phyloP scores from a whole-genome alignment of 2,113 vertebrate genomes.

The Ptychochromis oligacanthus region DNA sequence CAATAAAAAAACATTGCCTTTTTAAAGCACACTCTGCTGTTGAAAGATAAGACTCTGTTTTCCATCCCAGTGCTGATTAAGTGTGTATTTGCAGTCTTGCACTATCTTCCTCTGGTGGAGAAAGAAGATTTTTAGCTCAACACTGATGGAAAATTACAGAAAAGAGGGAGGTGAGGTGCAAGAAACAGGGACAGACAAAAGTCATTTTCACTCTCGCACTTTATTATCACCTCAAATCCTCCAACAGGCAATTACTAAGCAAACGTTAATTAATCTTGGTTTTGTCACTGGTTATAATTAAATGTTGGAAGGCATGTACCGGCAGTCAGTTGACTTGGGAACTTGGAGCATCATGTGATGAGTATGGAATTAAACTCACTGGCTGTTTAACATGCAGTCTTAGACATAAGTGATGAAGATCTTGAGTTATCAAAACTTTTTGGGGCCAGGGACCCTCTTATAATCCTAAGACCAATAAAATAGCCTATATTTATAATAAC shows the following conservation, averaged over 20 bases:
- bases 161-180: not conserved
- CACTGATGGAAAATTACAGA: not conserved
- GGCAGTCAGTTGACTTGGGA: slow-evolving; percentile 20
- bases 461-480: not conserved
- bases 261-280: slow-evolving; percentile 51
- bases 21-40: slow-evolving; percentile 36
- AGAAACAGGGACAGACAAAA: slow-evolving; percentile 23
- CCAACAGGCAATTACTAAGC: slow-evolving; percentile 30
- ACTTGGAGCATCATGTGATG: not conserved
- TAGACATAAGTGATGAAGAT: not conserved
- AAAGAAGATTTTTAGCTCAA: slow-evolving; percentile 28
- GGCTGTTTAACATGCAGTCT: not conserved
- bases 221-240: slow-evolving; percentile 70
- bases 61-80: slow-evolving; percentile 36
- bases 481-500: not conserved
- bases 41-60: slow-evolving; percentile 60
- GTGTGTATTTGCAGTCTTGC: slow-evolving; percentile 41
- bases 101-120: slow-evolving; percentile 22
- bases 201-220: slow-evolving; percentile 56
- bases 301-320: slow-evolving; percentile 31
- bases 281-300: slow-evolving; percentile 44
- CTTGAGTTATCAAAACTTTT: not conserved
- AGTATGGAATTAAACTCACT: not conserved
- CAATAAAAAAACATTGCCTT: slow-evolving; percentile 12
- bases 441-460: not conserved